phyloP scores from a whole-genome alignment of 2,888 invertebrate species.

The Mechanitis messenoides region DNA sequence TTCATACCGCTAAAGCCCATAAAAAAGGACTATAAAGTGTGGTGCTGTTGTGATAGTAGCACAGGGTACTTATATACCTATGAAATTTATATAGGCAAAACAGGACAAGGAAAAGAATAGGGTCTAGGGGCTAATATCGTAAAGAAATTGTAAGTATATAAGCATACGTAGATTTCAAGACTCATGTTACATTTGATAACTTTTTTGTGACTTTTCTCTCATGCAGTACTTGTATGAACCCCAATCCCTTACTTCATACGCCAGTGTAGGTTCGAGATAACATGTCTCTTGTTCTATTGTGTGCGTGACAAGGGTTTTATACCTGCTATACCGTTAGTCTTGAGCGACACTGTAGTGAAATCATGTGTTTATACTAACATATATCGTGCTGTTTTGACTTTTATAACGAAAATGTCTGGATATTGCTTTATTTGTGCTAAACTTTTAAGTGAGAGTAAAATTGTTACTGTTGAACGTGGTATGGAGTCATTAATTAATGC shows the following conservation, averaged over 20 bases:
- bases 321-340: constrained; percentile 14
- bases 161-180: constrained; percentile 12
- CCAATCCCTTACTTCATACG: constrained; percentile 9
- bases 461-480: constrained; percentile 36
- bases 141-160: constrained; percentile 20
- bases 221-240: constrained; percentile 23
- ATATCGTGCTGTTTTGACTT: constrained; percentile 14
- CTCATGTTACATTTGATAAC: constrained; percentile 29
- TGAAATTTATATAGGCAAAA: constrained; percentile 32
- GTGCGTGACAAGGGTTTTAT: constrained; percentile 25
- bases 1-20: constrained; percentile 36
- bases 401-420: constrained; percentile 19
- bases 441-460: constrained; percentile 37
- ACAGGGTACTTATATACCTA: constrained; percentile 32
- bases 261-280: constrained; percentile 14
- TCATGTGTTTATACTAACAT: not conserved
- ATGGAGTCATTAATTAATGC: constrained; percentile 33
- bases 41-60: constrained; percentile 30
- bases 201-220: constrained; percentile 17
- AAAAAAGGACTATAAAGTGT: constrained; percentile 35
- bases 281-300: constrained; percentile 23
- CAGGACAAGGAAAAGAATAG: constrained; percentile 15
- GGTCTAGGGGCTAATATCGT: constrained; percentile 30
- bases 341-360: not conserved
- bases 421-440: constrained; percentile 38